Evolutionary conservation across 2,888 invertebrate species (phyloP), one percentile per base, ranked within the genome.

Genomic region (Colostygia pectinataria): DNA sequence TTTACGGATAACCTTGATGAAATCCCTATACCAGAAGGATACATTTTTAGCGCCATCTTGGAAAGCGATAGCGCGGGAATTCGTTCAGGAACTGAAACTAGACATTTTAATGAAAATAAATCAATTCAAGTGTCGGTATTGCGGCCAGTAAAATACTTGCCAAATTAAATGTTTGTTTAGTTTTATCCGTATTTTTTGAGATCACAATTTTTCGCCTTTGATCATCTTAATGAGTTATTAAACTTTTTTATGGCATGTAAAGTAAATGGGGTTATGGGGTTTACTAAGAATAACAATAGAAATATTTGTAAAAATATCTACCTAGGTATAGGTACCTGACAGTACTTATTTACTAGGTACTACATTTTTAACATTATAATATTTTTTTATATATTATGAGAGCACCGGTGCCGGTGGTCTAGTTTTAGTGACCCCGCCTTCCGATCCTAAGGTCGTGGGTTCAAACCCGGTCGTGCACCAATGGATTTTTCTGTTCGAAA

Each of bases 161-260:
- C 59, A 58, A 48, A 58, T 61, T 53, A 53, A 60, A 62, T 64
- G 57, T 65, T 62, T 62, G 53, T 64, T 56, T 57, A 55, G 40
- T 44, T 50, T 59, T 56, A 52, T 45, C 43, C 41, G 54, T 55
- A 55, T 68, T 63, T 66, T 53, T 59, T 43, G 53, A 45, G 53
- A 52, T 55, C 36, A 50, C 51, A 57, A 42, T 57, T 63, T 59
- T 4, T 54, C 32, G 44, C 45, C 63, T 66, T 68, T 66, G 64
- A 70, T 68, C 68, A 40, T 54, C 44, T 2, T 54, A 57, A 65
- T 65, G 58, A 61, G 55, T 51, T 46, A 41, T 54, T 53, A 14
- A 51, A 43, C 18, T 41, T 38, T 52, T 47, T 47, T 42, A 27
- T 27, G 23, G 15, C 13, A 27, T 27, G 9, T 49, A 45, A 45